These are phyloP conservation scores for Amphimallon solstitiale DNA, from an alignment of 2,888 invertebrate species.

Conservation along the genomic window DNA sequence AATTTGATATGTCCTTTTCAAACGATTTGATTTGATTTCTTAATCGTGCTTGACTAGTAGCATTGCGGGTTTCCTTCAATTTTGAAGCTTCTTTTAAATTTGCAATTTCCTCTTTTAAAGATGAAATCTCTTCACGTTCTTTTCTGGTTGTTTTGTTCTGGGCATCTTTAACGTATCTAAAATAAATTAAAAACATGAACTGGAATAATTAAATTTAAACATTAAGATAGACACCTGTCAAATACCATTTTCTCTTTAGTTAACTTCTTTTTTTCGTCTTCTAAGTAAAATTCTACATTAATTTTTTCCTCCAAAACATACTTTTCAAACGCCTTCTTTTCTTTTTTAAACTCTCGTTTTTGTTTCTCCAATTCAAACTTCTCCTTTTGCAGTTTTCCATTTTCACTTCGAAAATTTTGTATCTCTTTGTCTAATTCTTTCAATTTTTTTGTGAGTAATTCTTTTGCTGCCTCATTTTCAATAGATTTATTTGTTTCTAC, in stretches of 20 bases:
- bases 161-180: constrained; percentile 71
- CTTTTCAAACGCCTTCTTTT: constrained; percentile 64
- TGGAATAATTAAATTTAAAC: neutral
- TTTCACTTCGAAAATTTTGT: constrained; percentile 67
- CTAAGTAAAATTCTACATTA: constrained; percentile 70
- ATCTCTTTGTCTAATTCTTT: constrained; percentile 75
- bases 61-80: constrained; percentile 78
- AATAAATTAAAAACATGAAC: constrained; percentile 26
- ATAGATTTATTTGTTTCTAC: constrained; percentile 19
- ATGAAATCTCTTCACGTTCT: constrained; percentile 75
- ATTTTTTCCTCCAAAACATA: constrained; percentile 74
- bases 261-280: constrained; percentile 70
- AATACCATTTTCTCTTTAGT: constrained; percentile 69
- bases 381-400: constrained; percentile 61
- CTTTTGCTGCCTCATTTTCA: constrained; percentile 62
- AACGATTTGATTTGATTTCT: constrained; percentile 78
- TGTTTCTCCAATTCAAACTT: constrained; percentile 62
- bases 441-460: constrained; percentile 70
- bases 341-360: constrained; percentile 67
- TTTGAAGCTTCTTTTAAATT: constrained; percentile 74
- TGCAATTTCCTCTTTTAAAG: constrained; percentile 72
- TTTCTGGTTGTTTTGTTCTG: constrained; percentile 74
- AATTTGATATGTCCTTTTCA: constrained; percentile 75
- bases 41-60: constrained; percentile 76
- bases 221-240: constrained; percentile 53